These are phyloP conservation scores for Gymnothorax javanicus DNA, from an alignment of 2,797 vertebrate genomes.

Conservation along the genomic window DNA sequence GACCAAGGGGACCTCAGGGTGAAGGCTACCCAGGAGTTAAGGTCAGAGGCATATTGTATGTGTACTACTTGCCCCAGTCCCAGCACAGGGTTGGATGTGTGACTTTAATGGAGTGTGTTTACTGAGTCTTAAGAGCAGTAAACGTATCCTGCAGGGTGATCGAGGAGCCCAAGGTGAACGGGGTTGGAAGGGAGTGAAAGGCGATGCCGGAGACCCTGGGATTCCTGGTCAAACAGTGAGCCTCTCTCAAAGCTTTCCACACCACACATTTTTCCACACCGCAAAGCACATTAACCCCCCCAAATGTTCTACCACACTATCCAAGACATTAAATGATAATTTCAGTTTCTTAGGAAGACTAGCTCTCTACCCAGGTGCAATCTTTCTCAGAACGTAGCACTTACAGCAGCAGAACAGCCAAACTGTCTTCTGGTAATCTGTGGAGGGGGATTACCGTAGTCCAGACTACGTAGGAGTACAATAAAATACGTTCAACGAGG, in stretches of 20 bases:
- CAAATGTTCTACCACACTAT: neutral
- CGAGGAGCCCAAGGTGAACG: constrained; percentile 82
- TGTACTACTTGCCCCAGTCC: neutral
- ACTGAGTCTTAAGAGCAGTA: constrained; percentile 5
- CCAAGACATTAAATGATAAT: neutral
- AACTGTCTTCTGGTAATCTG: too few relatives aligned
- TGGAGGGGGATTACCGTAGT: too few relatives aligned
- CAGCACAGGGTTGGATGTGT: neutral
- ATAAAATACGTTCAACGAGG: neutral
- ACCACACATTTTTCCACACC: neutral
- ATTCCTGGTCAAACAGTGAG: constrained; percentile 79
- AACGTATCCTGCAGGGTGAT: constrained; percentile 73
- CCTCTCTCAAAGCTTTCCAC: constrained; percentile 30
- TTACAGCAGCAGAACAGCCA: too few relatives aligned
- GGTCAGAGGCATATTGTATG: constrained; percentile 60
- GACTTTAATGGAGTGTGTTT: constrained; percentile 11
- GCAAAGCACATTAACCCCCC: too few relatives aligned
- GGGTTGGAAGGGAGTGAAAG: constrained; percentile 81
- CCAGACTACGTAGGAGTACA: neutral
- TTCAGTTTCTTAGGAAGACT: neutral
- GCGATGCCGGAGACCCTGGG: constrained; percentile 81
- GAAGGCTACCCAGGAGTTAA: constrained; percentile 85
- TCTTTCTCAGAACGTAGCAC: too few relatives aligned
- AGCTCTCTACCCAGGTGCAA: neutral
- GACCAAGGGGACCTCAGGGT: constrained; percentile 83